phyloP scores from a whole-genome alignment of 2,113 vertebrate genomes.

The Silurus glanis region DNA sequence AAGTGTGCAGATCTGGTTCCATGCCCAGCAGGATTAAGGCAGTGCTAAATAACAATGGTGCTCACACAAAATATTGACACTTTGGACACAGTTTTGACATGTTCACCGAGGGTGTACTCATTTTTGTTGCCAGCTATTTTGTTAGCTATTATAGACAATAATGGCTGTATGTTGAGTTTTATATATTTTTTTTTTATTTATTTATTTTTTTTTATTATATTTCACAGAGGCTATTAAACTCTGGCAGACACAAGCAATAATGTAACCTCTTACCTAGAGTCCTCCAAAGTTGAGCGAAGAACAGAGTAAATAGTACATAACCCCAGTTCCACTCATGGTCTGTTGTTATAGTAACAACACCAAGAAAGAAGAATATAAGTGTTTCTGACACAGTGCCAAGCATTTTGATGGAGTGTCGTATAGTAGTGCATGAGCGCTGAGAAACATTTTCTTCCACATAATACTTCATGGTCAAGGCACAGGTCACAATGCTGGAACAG shows the following conservation, averaged over 20 bases:
- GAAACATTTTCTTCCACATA: constrained; percentile 96
- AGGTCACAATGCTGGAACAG: constrained; percentile 83
- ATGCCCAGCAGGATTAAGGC: too few species aligned
- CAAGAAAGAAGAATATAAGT: constrained; percentile 97
- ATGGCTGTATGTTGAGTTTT: too few species aligned
- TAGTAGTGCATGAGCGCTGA: constrained; percentile 92
- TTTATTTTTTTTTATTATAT: too few species aligned
- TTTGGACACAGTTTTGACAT: too few species aligned
- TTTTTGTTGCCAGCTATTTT: too few species aligned
- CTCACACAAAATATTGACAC: too few species aligned
- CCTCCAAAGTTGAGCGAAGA: constrained; percentile 91
- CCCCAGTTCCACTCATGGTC: constrained; percentile 97
- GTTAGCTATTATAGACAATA: too few species aligned
- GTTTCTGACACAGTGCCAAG: constrained; percentile 93
- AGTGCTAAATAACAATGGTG: too few species aligned
- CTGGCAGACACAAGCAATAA: neutral
- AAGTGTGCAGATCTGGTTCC: too few species aligned
- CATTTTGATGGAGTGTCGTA: constrained; percentile 97
- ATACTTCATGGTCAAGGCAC: constrained; percentile 96
- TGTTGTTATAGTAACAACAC: constrained; percentile 90
- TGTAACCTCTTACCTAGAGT: constrained; percentile 78
- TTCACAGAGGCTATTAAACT: neutral
- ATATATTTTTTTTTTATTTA: too few species aligned
- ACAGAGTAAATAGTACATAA: constrained; percentile 89
- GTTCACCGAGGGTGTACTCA: too few species aligned